Conservation (phyloP, 2,888 invertebrate genomes). For the Amphipyra berbera region DNA sequence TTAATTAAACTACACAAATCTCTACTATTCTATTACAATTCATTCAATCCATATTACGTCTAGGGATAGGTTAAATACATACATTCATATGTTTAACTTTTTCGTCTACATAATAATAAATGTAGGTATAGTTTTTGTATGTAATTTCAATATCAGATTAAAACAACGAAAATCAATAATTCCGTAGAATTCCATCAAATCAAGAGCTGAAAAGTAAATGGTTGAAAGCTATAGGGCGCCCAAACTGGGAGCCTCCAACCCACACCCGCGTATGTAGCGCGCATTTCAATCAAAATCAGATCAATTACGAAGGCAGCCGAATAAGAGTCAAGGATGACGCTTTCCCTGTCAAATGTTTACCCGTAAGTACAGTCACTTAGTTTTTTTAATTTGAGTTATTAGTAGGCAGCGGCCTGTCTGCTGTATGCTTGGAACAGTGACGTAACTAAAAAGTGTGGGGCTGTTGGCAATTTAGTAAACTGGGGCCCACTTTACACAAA, state of each 20-base stretch:
- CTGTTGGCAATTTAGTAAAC: too few species aligned
- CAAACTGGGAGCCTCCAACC: slow-evolving; percentile 62
- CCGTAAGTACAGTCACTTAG: slow-evolving; percentile 50
- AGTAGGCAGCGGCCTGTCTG: too few species aligned
- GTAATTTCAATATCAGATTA: background rate
- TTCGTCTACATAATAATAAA: background rate
- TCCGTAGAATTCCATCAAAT: slow-evolving; percentile 61
- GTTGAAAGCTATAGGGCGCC: slow-evolving; percentile 67
- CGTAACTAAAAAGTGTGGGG: too few species aligned
- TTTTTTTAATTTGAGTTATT: too few species aligned
- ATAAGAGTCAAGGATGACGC: slow-evolving; percentile 63
- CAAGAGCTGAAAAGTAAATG: slow-evolving; percentile 59
- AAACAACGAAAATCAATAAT: background rate
- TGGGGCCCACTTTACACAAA: too few species aligned
- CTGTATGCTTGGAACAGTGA: too few species aligned
- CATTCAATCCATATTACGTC: too few species aligned
- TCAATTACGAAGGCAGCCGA: slow-evolving; percentile 57
- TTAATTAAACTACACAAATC: too few species aligned
- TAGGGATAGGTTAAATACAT: too few species aligned
- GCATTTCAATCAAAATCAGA: slow-evolving; percentile 62
- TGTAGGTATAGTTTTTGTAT: background rate
- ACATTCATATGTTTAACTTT: too few species aligned
- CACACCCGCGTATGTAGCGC: slow-evolving; percentile 62
- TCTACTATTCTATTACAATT: too few species aligned
- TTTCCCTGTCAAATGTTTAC: slow-evolving; percentile 58